A percentile compares a stretch with the other conserved stretches of the same genome.
phyloP scores from a whole-genome alignment of 1,140 invertebrate genomes.

The Camponotus pennsylvanicus region DNA sequence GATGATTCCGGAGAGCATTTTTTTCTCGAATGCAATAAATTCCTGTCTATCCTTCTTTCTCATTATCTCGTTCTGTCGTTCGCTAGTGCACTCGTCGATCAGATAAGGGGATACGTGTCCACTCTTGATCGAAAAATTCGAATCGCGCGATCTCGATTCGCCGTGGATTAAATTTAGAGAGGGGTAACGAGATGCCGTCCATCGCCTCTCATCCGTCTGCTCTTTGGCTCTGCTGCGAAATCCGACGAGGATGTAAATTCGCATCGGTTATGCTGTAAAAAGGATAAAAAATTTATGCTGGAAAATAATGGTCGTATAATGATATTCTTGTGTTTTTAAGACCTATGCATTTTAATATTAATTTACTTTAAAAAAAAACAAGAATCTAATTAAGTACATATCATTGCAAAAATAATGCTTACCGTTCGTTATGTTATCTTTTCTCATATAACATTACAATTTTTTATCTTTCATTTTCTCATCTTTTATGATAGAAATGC shows the following conservation, averaged over 20 bases:
- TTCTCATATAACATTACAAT: slow-evolving; percentile 18
- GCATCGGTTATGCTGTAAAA: slow-evolving; percentile 53
- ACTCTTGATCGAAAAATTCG: slow-evolving; percentile 63
- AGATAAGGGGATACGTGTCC: slow-evolving; percentile 63
- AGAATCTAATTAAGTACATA: neutral
- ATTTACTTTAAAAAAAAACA: neutral
- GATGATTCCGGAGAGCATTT: slow-evolving; percentile 24
- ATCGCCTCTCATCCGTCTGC: slow-evolving; percentile 41
- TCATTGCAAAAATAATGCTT: neutral
- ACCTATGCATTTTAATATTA: slow-evolving; percentile 23
- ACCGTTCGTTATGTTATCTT: neutral
- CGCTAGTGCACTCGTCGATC: slow-evolving; percentile 60
- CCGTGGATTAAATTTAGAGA: slow-evolving; percentile 63
- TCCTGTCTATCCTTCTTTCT: slow-evolving; percentile 51
- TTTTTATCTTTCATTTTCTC: neutral
- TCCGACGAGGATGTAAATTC: slow-evolving; percentile 67
- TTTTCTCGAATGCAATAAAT: slow-evolving; percentile 51
- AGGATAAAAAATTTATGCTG: neutral
- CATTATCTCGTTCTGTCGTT: slow-evolving; percentile 58
- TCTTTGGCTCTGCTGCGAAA: slow-evolving; percentile 56
- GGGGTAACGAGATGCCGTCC: slow-evolving; percentile 56
- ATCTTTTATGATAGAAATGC: neutral
- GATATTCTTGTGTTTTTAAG: slow-evolving; percentile 30
- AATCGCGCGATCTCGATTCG: slow-evolving; percentile 61
- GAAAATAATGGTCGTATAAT: slow-evolving; percentile 44